These are phyloP conservation scores for Eumeta japonica DNA, from an alignment of 1,140 invertebrate species.

Conservation along the genomic window DNA sequence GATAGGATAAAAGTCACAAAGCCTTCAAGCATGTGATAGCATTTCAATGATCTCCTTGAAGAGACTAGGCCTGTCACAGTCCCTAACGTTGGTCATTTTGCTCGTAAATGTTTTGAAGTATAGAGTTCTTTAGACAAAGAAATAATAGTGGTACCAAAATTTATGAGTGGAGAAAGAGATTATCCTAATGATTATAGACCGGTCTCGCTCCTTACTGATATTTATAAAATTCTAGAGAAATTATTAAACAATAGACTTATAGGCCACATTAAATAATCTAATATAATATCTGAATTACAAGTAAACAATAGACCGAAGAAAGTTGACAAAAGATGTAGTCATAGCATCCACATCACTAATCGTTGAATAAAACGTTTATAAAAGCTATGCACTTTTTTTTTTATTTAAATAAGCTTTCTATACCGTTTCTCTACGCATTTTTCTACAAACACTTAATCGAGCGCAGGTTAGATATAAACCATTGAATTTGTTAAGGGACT, in stretches of 20 bases:
- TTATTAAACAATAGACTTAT: background rate
- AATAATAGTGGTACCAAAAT: background rate
- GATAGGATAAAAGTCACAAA: constrained; percentile 6
- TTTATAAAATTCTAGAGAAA: constrained; percentile 1
- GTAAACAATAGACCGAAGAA: background rate
- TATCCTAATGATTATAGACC: background rate
- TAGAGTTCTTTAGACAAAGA: background rate
- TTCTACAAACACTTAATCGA: background rate
- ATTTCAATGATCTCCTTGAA: constrained; percentile 10
- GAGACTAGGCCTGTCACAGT: background rate
- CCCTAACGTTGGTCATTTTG: background rate
- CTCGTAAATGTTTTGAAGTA: background rate
- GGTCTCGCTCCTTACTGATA: background rate
- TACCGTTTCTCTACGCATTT: background rate
- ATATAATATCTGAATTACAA: background rate
- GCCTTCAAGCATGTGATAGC: constrained; percentile 8
- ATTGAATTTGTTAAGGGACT: background rate
- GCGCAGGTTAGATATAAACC: background rate
- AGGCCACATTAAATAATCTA: background rate
- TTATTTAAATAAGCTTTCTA: background rate
- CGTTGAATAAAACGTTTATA: background rate
- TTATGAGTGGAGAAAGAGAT: background rate
- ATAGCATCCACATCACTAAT: background rate
- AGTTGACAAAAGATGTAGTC: background rate
- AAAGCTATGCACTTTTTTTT: background rate